Evolutionary conservation across 2,888 invertebrate genomes (phyloP), one percentile per base, ranked within the genome.

Genomic region (Cataglyphis albicans): DNA sequence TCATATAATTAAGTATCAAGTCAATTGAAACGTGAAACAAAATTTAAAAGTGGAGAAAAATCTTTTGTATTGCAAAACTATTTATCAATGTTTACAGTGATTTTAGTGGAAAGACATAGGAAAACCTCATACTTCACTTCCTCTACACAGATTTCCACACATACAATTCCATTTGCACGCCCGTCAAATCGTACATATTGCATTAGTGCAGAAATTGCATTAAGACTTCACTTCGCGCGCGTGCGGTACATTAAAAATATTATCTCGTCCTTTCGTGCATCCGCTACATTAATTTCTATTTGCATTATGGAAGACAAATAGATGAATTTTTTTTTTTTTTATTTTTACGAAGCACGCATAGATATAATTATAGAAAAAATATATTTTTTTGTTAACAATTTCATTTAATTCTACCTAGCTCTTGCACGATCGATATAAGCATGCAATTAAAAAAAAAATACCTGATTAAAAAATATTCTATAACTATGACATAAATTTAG

Each of bases 241-340:
- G 15, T 52, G 35, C n/a, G 29, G 7, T 75, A 52, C 48, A 29
- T 78, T 57, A 78, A 78, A 78, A 78, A 68, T 68, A 68, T 76
- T 76, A 55, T 48, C 32, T 32, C 48, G 44, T 12, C 35, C 55
- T 52, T 29, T 55, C 38, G 15, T 29, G 21, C 29, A 41, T 25
- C 15, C 2, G 1, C 12, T 35, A 3, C 35, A 25, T 76, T 55
- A 76, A 55, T 67, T 52, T 1, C 21, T 67, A n/a, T 52, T 67
- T 18, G 7, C 12, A n/a, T 25, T 38, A 52, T 18, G 35, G 35
- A 18, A 0, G 5, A 48, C 18, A 38, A 65, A 44, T 35, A 52
- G 10, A 75, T 48, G 9, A 35, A 75, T 25, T 25, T 29, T 21
- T 25, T 59, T 25, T 15, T 59, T 44, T 29, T 32, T 63, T 73